phyloP scores from a whole-genome alignment of 2,113 vertebrate genomes.

The Macaca mulatta region DNA sequence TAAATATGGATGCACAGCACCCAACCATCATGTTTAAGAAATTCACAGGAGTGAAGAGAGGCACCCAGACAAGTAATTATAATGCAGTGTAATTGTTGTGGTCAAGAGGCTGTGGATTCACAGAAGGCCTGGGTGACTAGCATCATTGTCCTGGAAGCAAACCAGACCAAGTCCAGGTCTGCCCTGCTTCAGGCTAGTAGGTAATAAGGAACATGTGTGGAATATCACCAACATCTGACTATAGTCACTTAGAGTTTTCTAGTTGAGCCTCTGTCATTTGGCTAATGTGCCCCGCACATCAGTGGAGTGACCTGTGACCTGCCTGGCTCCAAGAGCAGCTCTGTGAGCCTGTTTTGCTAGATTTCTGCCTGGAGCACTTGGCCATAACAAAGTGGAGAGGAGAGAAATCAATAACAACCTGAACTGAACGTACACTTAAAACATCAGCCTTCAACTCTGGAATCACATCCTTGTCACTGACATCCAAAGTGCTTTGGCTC shows the following conservation, averaged over 20 bases:
- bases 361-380: constrained; percentile 66
- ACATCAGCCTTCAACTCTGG: constrained; percentile 47
- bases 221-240: background rate
- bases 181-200: background rate
- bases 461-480: constrained; percentile 35
- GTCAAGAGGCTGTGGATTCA: background rate
- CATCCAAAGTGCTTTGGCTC: constrained; percentile 35
- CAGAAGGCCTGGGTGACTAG: background rate
- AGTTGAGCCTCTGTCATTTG: constrained; percentile 56
- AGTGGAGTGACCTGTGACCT: constrained; percentile 65
- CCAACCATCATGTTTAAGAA: background rate
- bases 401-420: constrained; percentile 67
- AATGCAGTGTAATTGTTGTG: background rate
- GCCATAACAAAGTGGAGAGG: constrained; percentile 45
- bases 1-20: background rate
- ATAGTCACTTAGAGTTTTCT: constrained; percentile 56
- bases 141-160: background rate
- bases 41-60: background rate
- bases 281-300: constrained; percentile 58
- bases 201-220: background rate
- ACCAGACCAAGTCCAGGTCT: background rate
- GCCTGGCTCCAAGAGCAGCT: constrained; percentile 29
- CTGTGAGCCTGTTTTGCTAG: constrained; percentile 37
- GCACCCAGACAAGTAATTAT: background rate
- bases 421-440: constrained; percentile 37